Conservation (phyloP, 2,113 vertebrate species). For the Nerophis ophidion region DNA sequence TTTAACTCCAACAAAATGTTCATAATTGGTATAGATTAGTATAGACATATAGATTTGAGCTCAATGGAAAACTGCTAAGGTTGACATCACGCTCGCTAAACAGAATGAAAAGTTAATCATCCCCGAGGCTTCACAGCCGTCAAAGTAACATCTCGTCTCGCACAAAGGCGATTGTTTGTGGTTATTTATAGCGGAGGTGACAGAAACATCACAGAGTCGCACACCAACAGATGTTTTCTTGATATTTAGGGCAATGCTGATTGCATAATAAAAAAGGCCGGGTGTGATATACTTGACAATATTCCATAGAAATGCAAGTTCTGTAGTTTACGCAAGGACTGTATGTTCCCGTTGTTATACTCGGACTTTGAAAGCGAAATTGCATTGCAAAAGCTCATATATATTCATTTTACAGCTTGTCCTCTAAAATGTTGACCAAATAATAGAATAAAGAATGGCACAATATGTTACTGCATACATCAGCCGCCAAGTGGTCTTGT, state of each 20-base stretch:
- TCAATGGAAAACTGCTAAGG: neutral
- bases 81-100: slow-evolving; percentile 12
- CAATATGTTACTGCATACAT: no score
- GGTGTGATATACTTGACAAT: slow-evolving; percentile 11
- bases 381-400: no score
- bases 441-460: no score
- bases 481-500: no score
- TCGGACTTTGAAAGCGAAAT: no score
- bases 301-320: neutral
- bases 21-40: no score
- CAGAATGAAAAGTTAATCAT: slow-evolving; percentile 40
- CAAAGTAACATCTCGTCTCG: slow-evolving; percentile 24
- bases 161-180: slow-evolving; percentile 34
- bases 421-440: no score
- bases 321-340: no score
- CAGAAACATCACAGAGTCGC: slow-evolving; percentile 21
- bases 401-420: no score
- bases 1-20: no score
- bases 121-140: slow-evolving; percentile 26
- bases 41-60: neutral
- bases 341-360: no score
- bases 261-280: slow-evolving; percentile 11
- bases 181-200: slow-evolving; percentile 47
- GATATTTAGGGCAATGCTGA: slow-evolving; percentile 37
- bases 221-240: slow-evolving; percentile 28